Evolutionary conservation across 92 coral and sea anemone genomes (phyloP).

Genomic region (Zoanthus sansibaricus): DNA sequence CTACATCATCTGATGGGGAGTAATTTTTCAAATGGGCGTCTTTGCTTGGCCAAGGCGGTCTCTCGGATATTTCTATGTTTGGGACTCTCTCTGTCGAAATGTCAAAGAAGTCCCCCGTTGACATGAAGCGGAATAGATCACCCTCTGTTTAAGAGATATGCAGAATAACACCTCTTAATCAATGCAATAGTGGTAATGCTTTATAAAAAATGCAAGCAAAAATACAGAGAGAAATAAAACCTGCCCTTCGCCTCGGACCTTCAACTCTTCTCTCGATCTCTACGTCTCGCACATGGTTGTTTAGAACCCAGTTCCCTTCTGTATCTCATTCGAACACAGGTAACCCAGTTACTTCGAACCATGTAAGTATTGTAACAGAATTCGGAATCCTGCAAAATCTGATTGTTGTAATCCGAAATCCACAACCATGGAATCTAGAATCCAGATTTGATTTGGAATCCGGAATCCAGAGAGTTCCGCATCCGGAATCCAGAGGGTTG

Average conservation of each 20-base stretch:
- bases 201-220: neutral
- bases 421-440: no score
- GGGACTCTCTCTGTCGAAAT: constrained; percentile 9
- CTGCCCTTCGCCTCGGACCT: neutral
- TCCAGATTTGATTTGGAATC: no score
- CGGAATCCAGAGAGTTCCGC: no score
- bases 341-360: neutral
- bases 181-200: neutral
- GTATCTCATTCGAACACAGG: neutral
- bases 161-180: neutral
- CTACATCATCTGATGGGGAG: constrained; percentile 5
- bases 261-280: neutral
- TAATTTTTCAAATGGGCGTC: constrained; percentile 28
- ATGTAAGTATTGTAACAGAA: no score
- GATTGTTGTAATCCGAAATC: no score
- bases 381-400: no score
- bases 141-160: neutral
- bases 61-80: neutral
- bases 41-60: constrained; percentile 35
- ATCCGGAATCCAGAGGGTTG: no score
- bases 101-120: constrained; percentile 32
- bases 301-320: neutral
- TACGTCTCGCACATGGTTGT: neutral
- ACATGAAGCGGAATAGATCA: constrained; percentile 5
- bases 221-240: neutral